These are phyloP conservation scores for Micropterix aruncella DNA, from an alignment of 2,888 invertebrate species.

Conservation along the genomic window DNA sequence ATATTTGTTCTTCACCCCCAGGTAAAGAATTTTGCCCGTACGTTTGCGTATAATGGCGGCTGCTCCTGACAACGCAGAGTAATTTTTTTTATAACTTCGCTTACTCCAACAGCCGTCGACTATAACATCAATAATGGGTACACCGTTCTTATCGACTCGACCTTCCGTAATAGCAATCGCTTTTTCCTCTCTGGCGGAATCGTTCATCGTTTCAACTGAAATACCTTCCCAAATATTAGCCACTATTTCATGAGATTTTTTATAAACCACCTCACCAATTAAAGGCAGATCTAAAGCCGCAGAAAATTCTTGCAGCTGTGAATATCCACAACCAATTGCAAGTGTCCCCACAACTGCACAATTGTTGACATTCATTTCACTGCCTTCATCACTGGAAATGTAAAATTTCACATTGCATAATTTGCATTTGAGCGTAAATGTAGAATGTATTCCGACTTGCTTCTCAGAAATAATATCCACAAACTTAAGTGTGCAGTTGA, in stretches of 20 bases:
- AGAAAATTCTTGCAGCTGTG: conserved; percentile 6
- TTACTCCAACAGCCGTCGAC: conserved; percentile 3
- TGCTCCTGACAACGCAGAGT: conserved; percentile 3
- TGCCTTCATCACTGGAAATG: too few relatives aligned
- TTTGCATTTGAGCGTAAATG: too few relatives aligned
- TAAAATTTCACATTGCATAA: too few relatives aligned
- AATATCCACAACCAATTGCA: conserved; percentile 7
- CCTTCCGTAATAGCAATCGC: conserved; percentile 1
- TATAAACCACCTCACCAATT: conserved; percentile 3
- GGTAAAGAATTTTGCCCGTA: conserved; percentile 2
- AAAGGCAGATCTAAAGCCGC: too few relatives aligned
- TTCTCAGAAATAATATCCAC: too few relatives aligned
- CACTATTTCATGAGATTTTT: background rate
- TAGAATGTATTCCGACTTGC: too few relatives aligned
- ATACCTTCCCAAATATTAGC: conserved; percentile 2
- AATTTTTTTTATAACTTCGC: conserved; percentile 5
- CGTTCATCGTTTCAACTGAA: conserved; percentile 1
- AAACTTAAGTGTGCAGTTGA: too few relatives aligned
- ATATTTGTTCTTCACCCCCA: conserved; percentile 6
- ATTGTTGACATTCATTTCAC: too few relatives aligned
- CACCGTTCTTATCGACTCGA: conserved; percentile 1
- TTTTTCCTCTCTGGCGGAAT: conserved; percentile 3
- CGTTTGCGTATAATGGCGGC: conserved; percentile 4
- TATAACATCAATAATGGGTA: conserved; percentile 4
- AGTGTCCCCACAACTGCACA: conserved; percentile 5